Base-by-base conservation (phyloP, 2,113 vertebrate species). In the Rhinogobius similis region DNA sequence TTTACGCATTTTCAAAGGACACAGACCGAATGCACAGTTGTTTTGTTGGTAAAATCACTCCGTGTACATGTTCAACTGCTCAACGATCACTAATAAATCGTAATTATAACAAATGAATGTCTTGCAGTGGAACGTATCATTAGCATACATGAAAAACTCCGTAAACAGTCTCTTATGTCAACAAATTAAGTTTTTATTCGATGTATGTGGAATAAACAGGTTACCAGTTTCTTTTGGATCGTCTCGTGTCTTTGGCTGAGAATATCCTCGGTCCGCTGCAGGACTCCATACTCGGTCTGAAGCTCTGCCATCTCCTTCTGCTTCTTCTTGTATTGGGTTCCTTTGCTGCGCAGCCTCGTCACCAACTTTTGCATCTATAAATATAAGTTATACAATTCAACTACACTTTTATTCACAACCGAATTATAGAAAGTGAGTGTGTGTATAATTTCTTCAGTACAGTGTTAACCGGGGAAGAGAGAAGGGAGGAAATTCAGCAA, bases 191-290 rank as follows among this genome's bases (percentile, higher is more conserved):
- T 0, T 10, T 21, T 10, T 50, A n/a, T 50, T 50, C 20, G 7
- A 68, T 29, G 24, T 55, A 26, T 26, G 14, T 14, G 29, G 26
- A 9, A 29, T 58, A 5, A 29, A 13, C 1, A 5, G 68, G 7
- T 94, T 94, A 98, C 97, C 96, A 98, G 84, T 65, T 96, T 95
- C 74, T 95, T 94, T 73, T 96, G 96, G 23, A 93, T 39, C 6
- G 88, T 85, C 50, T 97, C 93, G 9, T 95, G 93, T 62, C 90
- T 92, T 75, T 97, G 94, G 43, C 85, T 94, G 27, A 99, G 93
- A 46, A 99, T 92, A 77, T 98, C 97, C 76, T 97, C 96, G 0
- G 96, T 98, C 61, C 96, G 93, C 86, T 98, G 96, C n/a, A 99
- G 90, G 66, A 99, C 91, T 10, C 96, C 97, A 1, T 86, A 96